Percentiles rank a stretch among this genome's conserved stretches.
Conservation (phyloP, 2,113 vertebrate genomes). For the Cephalopholis sonnerati region DNA sequence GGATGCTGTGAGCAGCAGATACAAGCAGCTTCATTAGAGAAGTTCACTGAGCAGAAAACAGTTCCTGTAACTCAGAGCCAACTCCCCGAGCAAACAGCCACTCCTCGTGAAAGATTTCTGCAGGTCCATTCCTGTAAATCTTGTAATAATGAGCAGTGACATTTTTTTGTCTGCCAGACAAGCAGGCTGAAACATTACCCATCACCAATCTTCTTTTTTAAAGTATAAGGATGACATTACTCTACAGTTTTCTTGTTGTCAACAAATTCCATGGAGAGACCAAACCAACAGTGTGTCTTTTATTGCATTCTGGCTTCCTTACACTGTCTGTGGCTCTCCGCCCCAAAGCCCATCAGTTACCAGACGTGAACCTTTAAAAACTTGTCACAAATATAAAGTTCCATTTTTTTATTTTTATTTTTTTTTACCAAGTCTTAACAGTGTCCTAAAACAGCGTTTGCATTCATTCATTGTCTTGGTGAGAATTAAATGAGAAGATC, state of each 20-base stretch:
- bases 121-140: slow-evolving; percentile 8
- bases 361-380: too few relatives aligned
- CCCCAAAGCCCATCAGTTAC: too few relatives aligned
- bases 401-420: too few relatives aligned
- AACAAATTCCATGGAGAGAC: background rate
- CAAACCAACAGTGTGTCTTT: background rate
- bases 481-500: background rate
- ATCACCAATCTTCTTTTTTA: background rate
- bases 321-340: too few relatives aligned
- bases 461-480: background rate
- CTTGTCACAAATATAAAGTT: too few relatives aligned
- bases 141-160: slow-evolving; percentile 4
- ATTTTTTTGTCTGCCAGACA: background rate
- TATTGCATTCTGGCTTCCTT: too few relatives aligned
- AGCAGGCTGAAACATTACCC: slow-evolving; percentile 4
- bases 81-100: background rate
- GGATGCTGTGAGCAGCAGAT: background rate
- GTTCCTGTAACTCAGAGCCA: background rate
- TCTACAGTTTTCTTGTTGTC: background rate
- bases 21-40: background rate
- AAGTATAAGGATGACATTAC: background rate
- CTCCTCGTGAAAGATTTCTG: background rate
- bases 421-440: too few relatives aligned
- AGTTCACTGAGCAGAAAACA: background rate
- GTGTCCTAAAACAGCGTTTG: too few relatives aligned